Evolutionary conservation across 2,888 invertebrate genomes (phyloP), one percentile per base, ranked within the genome.

Genomic region (Aelia acuminata): DNA sequence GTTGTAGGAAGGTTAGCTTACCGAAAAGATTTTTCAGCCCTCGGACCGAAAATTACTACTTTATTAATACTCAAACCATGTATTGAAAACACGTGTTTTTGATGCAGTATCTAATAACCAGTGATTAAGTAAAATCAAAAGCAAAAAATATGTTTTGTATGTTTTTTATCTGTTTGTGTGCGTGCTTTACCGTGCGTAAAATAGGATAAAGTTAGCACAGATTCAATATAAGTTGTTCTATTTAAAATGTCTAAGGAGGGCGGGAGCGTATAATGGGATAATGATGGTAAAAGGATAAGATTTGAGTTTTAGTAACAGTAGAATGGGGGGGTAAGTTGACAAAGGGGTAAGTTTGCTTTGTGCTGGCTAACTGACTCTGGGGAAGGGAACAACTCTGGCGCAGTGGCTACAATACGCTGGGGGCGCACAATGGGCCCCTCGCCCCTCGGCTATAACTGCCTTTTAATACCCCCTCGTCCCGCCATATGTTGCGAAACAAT

Each of bases 401-500:
- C n/a, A 26, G 57, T 15, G 26, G 3, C 0, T 26, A 84, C 84
- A 84, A 84, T 86, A 85, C 84, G 87, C 84, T 75, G 57, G 57
- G 53, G 88, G 22, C n/a, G 50, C 35, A 35, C 63, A 70, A 70
- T 70, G 26, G 57, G 18, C 3, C 39, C 75, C 39, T n/a, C n/a
- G n/a, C 80, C 70, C 57, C 75, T 87, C 89, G 87, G 89, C 89
- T 89, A 89, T 90, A 90, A 90, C 89, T 90, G 89, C 84, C 89
- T 90, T 90, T 90, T 90, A 90, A 90, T 90, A 88, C 89, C 86
- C 84, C 15, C 39, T 53, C 84, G 80, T 84, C 88, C 87, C 87
- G 85, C 89, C 90, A 90, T 90, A 90, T 90, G 90, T 90, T 90
- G 89, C 89, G 90, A 89, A 90, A 90, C 90, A 90, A 90, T 89